A percentile compares a stretch with the other conserved stretches of the same genome.
These are phyloP conservation scores for Phenacoccus solenopsis DNA, from an alignment of 1,140 invertebrate species.

Conservation along the genomic window DNA sequence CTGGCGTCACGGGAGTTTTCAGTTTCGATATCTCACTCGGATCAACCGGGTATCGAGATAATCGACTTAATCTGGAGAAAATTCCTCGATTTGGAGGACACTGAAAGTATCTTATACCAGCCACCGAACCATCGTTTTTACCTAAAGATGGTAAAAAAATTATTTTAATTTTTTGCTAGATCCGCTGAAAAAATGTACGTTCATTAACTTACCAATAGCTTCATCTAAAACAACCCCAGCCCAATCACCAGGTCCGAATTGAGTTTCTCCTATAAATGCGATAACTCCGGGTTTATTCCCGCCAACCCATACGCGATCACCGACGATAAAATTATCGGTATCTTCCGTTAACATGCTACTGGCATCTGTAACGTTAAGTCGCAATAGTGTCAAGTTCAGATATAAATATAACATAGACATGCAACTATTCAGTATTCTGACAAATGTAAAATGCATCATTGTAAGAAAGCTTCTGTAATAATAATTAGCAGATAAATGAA, in stretches of 20 bases:
- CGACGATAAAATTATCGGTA: slow-evolving; percentile 90
- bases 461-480: too few relatives aligned
- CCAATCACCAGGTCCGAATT: slow-evolving; percentile 93
- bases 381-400: too few relatives aligned
- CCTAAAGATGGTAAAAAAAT: slow-evolving; percentile 40
- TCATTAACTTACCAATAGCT: slow-evolving; percentile 56
- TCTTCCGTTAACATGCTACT: slow-evolving; percentile 73
- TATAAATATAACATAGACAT: too few relatives aligned
- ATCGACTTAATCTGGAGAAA: slow-evolving; percentile 77
- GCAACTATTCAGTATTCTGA: too few relatives aligned
- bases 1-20: background rate
- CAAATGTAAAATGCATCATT: too few relatives aligned
- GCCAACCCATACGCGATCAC: slow-evolving; percentile 87
- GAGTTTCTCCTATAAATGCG: slow-evolving; percentile 94
- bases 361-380: slow-evolving; percentile 66
- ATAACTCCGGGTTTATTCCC: slow-evolving; percentile 89
- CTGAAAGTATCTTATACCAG: slow-evolving; percentile 82
- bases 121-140: slow-evolving; percentile 94
- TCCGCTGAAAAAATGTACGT: background rate
- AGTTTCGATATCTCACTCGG: background rate
- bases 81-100: slow-evolving; percentile 87
- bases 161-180: background rate
- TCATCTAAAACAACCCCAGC: slow-evolving; percentile 92
- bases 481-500: too few relatives aligned
- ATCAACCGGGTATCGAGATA: slow-evolving; percentile 37